These are phyloP conservation scores for Pseudopodoces humilis DNA, from an alignment of 2,113 vertebrate species.

Conservation along the genomic window DNA sequence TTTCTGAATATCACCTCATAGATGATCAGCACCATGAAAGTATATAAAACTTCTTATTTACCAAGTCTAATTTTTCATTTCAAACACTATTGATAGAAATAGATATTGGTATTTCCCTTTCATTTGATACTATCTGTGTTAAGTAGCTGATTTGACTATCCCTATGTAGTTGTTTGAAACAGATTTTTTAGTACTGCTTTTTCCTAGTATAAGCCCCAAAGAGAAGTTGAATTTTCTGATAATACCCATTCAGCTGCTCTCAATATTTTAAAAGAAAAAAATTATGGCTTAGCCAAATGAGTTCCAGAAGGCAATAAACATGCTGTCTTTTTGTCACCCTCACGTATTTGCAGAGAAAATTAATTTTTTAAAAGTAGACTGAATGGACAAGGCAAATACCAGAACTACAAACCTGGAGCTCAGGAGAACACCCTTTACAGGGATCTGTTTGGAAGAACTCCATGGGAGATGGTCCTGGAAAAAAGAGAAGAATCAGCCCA, in stretches of 20 bases:
- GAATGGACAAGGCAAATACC: not conserved
- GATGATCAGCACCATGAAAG: not conserved
- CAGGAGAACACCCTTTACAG: not conserved
- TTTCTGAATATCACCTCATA: not conserved
- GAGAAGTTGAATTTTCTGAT: not conserved
- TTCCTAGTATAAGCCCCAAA: not conserved
- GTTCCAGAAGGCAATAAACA: slow-evolving; percentile 29
- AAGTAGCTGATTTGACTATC: not conserved
- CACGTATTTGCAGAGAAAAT: not conserved
- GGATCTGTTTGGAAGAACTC: not conserved
- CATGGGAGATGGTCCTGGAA: not conserved
- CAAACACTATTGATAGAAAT: not conserved
- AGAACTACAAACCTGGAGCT: not conserved
- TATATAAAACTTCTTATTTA: not conserved
- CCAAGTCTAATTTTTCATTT: not conserved
- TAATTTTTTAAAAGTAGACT: not conserved
- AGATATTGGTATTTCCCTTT: not conserved
- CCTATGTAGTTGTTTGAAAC: not conserved
- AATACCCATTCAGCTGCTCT: not conserved
- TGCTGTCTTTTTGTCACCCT: not conserved
- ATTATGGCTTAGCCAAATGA: not conserved
- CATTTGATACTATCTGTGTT: not conserved
- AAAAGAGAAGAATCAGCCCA: not conserved
- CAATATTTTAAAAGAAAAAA: not conserved
- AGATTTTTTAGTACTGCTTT: not conserved